These are phyloP conservation scores for Tipula unca DNA, from an alignment of 2,888 invertebrate species.

Conservation along the genomic window DNA sequence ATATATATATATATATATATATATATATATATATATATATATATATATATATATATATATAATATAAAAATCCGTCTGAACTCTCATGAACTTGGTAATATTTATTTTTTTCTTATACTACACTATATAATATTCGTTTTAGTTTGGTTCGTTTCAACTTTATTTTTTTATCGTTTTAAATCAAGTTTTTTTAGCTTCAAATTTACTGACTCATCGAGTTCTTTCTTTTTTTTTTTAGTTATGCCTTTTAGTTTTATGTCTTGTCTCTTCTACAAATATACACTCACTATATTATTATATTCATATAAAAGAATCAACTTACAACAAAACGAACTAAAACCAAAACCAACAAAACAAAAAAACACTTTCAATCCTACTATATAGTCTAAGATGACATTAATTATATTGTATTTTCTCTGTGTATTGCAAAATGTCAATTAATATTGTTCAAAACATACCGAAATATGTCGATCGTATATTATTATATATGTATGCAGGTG, in stretches of 20 bases:
- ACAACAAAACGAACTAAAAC: background rate
- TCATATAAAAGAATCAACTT: background rate
- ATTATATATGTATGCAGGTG: background rate
- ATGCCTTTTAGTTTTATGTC: constrained; percentile 10
- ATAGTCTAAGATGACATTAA: background rate
- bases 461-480: background rate
- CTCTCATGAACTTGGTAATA: constrained; percentile 19
- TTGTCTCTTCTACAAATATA: background rate
- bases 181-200: constrained; percentile 18
- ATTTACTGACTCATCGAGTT: constrained; percentile 19
- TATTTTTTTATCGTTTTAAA: constrained; percentile 18
- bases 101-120: background rate
- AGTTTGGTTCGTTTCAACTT: constrained; percentile 19
- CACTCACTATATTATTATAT: background rate
- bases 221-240: constrained; percentile 16
- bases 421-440: too few relatives aligned
- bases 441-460: too few relatives aligned
- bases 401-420: background rate
- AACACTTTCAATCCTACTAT: background rate
- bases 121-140: constrained; percentile 9
- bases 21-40: background rate
- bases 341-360: background rate
- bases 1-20: too few relatives aligned
- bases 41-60: background rate
- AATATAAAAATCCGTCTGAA: constrained; percentile 15